These are phyloP conservation scores for Leptoteleia sp. DNA, from an alignment of 1,140 invertebrate species.

Conservation along the genomic window DNA sequence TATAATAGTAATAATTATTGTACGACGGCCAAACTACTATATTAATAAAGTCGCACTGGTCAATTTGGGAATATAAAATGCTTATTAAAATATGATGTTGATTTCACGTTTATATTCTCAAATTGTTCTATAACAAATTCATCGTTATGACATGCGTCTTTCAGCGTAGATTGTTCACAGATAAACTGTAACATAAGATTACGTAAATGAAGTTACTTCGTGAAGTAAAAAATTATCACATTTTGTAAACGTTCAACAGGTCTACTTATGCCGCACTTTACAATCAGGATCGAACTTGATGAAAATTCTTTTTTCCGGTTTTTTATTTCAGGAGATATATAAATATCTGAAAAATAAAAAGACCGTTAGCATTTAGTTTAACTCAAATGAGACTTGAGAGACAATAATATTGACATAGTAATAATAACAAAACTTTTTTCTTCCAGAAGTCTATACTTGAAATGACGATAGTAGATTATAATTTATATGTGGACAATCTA, in stretches of 20 bases:
- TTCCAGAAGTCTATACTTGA: no score
- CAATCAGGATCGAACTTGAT: constrained; percentile 51
- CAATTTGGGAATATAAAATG: constrained; percentile 11
- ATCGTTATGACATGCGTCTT: constrained; percentile 4
- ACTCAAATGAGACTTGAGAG: constrained; percentile 2
- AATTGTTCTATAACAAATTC: constrained; percentile 2
- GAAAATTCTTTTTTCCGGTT: constrained; percentile 47
- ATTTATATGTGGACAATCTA: constrained; percentile 63
- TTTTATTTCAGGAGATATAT: constrained; percentile 64
- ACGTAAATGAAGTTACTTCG: no score
- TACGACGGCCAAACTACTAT: no score
- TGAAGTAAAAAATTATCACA: constrained; percentile 58
- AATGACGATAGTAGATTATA: constrained; percentile 10
- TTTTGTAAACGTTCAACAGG: constrained; percentile 49
- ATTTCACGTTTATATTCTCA: constrained; percentile 10
- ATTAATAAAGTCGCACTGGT: neutral
- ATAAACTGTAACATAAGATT: constrained; percentile 42
- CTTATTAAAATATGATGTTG: constrained; percentile 7
- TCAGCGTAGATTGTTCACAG: constrained; percentile 57
- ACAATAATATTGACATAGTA: no score
- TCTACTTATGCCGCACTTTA: constrained; percentile 45
- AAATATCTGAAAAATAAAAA: constrained; percentile 66
- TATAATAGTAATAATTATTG: constrained; percentile 2
- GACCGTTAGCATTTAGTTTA: constrained; percentile 54
- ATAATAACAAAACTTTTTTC: no score